Base-by-base conservation (phyloP, 2,888 invertebrate species). In the Melanostoma mellinum region DNA sequence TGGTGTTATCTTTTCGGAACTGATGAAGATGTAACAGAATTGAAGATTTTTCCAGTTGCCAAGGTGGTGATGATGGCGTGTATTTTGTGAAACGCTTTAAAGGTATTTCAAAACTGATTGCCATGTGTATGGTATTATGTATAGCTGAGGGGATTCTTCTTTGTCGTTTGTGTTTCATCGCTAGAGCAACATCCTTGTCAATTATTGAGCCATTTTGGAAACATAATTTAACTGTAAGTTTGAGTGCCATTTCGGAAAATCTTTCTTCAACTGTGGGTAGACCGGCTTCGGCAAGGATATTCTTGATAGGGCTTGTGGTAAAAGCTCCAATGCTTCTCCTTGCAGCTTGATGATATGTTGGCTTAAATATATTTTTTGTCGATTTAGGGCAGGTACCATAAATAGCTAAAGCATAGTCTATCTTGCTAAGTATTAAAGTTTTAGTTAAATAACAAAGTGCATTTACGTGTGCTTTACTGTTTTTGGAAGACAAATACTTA, bases 261-360 rank as follows among this genome's bases (percentile, higher is more conserved):
- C n/a, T n/a, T 44, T 61, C 61, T 53, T 69, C 38, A 35, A 76
- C 48, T 5, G 53, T 32, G 4, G 76, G 63, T 10, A 69, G 33
- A 1, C 69, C 76, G 35, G 69, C 44, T 63, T 76, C 76, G 1
- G 55, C 42, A 4, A 76, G 38, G 4, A 61, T 46, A 33, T 38
- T 55, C 20, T 52, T 53, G 20, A 53, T 60, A 5, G 53, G 61
- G 3, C 65, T 56, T 42, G 56, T 71, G 40, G 36, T 40, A 33
- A 52, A 72, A 2, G 72, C 52, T 6, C 48, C 10, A 36, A 58
- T 67, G 44, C 65, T 56, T 30, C 52, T 48, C 9, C 63, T 30
- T 8, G 33, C 58, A 3, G 58, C 52, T 20, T 42, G 42, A 40
- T 58, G 71, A 40, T 71, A 63, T 35, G 65, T 48, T 32, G 50